Evolutionary conservation across 2,797 vertebrate genomes (phyloP).

Genomic region (Cyclura pinguis): DNA sequence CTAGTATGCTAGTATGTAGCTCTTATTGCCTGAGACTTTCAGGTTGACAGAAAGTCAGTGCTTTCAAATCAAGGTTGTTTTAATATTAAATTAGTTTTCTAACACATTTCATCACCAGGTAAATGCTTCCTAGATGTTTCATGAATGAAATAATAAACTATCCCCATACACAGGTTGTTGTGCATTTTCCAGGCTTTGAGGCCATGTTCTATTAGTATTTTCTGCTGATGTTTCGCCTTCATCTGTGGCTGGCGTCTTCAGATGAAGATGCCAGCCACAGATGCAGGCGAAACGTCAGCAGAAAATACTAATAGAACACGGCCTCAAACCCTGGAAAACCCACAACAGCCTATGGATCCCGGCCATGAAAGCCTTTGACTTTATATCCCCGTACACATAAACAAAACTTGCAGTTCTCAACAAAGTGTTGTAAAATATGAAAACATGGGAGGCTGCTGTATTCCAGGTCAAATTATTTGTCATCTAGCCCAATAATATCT

Average conservation of each 20-base stretch:
- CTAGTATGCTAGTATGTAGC: background rate
- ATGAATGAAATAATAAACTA: background rate
- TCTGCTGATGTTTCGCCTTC: too few species aligned
- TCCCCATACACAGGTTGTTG: background rate
- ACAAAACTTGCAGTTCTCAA: background rate
- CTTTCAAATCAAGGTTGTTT: background rate
- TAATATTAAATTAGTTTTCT: background rate
- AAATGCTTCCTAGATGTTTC: background rate
- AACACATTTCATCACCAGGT: background rate
- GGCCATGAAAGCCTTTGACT: too few species aligned
- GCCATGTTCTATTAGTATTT: too few species aligned
- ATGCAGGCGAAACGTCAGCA: too few species aligned
- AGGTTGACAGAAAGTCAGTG: background rate
- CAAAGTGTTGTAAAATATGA: background rate
- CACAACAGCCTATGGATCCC: too few species aligned
- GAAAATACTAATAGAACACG: too few species aligned
- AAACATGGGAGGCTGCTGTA: background rate
- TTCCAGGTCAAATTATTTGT: background rate
- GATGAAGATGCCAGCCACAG: too few species aligned
- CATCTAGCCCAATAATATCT: background rate
- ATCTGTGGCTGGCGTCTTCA: too few species aligned
- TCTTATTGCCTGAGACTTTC: background rate
- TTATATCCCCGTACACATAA: background rate
- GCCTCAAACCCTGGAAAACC: too few species aligned
- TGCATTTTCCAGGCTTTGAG: too few species aligned